Percentiles rank a stretch among this genome's conserved stretches.
These are phyloP conservation scores for Operophtera brumata DNA, from an alignment of 2,888 invertebrate genomes.

Conservation along the genomic window DNA sequence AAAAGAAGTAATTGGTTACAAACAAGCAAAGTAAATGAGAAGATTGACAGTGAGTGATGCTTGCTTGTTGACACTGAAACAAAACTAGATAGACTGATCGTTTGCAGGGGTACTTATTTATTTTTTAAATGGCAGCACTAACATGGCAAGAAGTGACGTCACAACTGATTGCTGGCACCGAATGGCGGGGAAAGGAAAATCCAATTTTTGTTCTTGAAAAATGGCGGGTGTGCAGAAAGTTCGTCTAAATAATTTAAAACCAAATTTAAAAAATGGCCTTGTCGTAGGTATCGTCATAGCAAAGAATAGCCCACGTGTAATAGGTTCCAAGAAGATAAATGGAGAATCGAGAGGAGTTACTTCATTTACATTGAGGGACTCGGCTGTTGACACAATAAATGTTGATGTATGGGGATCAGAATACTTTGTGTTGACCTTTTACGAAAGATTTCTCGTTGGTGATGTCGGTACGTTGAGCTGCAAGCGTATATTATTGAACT, in stretches of 20 bases:
- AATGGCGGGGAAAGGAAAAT: constrained; percentile 19
- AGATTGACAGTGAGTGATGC: no score
- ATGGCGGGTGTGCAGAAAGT: constrained; percentile 74
- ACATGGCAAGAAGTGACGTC: background rate
- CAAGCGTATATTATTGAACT: no score
- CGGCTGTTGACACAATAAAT: constrained; percentile 85
- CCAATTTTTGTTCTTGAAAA: constrained; percentile 26
- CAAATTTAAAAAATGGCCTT: constrained; percentile 65
- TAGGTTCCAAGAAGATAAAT: constrained; percentile 74
- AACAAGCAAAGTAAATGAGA: no score
- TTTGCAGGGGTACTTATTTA: background rate
- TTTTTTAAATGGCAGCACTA: background rate
- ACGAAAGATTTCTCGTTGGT: constrained; percentile 84
- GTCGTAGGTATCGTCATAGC: constrained; percentile 83
- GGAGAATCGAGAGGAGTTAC: constrained; percentile 84
- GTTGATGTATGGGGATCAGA: constrained; percentile 88
- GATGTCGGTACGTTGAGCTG: constrained; percentile 81
- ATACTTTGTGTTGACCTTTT: constrained; percentile 82
- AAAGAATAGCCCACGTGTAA: constrained; percentile 81
- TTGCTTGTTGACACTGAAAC: no score
- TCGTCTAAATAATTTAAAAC: constrained; percentile 63
- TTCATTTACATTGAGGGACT: constrained; percentile 88
- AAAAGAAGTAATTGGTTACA: no score
- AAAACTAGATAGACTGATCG: background rate
- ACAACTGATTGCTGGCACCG: background rate